These are phyloP conservation scores for Hymenochirus boettgeri DNA, from an alignment of 2,113 vertebrate genomes.

Conservation along the genomic window DNA sequence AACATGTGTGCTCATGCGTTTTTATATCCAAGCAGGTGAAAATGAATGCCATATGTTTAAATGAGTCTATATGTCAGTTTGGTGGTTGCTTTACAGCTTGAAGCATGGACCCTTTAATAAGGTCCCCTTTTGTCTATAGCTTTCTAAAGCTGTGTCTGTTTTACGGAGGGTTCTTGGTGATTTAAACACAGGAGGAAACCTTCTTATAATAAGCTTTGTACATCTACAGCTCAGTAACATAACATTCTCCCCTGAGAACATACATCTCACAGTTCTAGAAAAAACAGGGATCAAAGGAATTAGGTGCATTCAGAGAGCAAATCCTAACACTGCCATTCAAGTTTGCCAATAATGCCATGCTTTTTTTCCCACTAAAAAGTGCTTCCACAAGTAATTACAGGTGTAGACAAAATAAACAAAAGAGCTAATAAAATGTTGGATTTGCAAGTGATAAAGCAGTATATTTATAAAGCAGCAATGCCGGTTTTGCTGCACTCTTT, in stretches of 20 bases:
- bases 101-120: constrained; percentile 23
- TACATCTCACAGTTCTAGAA: constrained; percentile 15
- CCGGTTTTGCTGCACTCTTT: no score
- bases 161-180: constrained; percentile 10
- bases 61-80: constrained; percentile 35
- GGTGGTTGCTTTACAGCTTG: constrained; percentile 20
- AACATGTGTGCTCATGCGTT: neutral
- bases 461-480: no score
- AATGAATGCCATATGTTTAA: constrained; percentile 30
- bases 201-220: constrained; percentile 34
- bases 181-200: constrained; percentile 32
- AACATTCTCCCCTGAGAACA: constrained; percentile 19
- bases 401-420: no score
- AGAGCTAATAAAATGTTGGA: no score
- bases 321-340: constrained; percentile 39
- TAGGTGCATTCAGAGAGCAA: constrained; percentile 32
- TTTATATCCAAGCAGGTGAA: constrained; percentile 25
- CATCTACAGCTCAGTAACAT: constrained; percentile 32
- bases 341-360: constrained; percentile 24
- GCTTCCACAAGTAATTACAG: constrained; percentile 5
- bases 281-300: constrained; percentile 41
- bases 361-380: constrained; percentile 19
- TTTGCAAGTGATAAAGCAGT: no score
- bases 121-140: constrained; percentile 20
- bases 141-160: constrained; percentile 18